Evolutionary conservation across 2,888 invertebrate species (phyloP).

Genomic region (Koerneria pararmatus): DNA sequence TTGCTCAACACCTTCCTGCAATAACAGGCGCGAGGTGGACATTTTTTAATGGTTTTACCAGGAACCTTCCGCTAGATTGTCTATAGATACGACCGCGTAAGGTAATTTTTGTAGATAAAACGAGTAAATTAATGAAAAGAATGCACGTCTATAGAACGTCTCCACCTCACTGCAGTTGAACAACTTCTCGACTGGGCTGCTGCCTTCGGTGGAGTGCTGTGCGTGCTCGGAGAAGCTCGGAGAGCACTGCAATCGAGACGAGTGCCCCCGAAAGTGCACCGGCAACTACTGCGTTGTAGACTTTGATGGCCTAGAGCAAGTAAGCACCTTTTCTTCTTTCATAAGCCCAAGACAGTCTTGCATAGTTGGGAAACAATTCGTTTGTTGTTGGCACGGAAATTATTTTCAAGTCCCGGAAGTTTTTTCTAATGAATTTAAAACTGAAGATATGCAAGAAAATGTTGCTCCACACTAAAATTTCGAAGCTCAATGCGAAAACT

Average conservation of each 20-base stretch:
- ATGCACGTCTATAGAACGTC: neutral
- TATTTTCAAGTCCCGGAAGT: too few relatives aligned
- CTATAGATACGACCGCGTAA: too few relatives aligned
- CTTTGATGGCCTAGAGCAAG: conserved; percentile 56
- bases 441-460: too few relatives aligned
- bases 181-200: conserved; percentile 45
- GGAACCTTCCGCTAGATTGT: too few relatives aligned
- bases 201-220: conserved; percentile 57
- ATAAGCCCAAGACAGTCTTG: too few relatives aligned
- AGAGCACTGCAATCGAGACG: conserved; percentile 44
- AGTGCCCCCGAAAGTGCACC: conserved; percentile 47
- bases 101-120: too few relatives aligned
- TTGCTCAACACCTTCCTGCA: conserved; percentile 51
- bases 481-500: too few relatives aligned
- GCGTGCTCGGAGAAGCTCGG: conserved; percentile 52
- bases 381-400: too few relatives aligned
- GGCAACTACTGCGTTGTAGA: conserved; percentile 59
- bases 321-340: conserved; percentile 7
- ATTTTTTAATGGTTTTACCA: too few relatives aligned
- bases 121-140: conserved; percentile 12
- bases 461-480: too few relatives aligned
- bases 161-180: conserved; percentile 44
- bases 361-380: too few relatives aligned
- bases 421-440: too few relatives aligned
- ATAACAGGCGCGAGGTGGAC: conserved; percentile 44